Percentiles rank a stretch among this genome's conserved stretches.
Conservation (phyloP, 2,113 vertebrate genomes). For the Indri indri region DNA sequence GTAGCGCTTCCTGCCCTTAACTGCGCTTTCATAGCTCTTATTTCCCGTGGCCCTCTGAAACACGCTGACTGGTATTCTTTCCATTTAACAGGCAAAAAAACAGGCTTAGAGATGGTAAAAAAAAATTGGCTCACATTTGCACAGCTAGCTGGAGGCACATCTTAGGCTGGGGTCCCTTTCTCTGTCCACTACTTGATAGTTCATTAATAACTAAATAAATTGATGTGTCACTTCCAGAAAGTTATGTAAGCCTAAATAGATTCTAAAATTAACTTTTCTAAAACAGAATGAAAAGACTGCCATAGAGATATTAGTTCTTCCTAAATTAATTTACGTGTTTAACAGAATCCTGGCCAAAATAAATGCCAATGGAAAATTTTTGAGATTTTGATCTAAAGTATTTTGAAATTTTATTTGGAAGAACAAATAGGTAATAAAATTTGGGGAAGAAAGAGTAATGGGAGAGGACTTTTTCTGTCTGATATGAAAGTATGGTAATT, state of each 20-base stretch:
- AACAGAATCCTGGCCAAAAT: background rate
- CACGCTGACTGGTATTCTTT: background rate
- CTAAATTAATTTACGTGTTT: conserved; percentile 16
- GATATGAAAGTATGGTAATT: background rate
- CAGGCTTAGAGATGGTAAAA: background rate
- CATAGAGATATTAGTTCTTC: background rate
- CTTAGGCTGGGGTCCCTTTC: background rate
- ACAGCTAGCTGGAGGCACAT: background rate
- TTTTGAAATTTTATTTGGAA: conserved; percentile 24
- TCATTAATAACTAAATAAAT: background rate
- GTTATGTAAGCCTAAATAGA: background rate
- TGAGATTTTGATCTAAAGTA: conserved; percentile 32
- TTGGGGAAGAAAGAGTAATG: background rate
- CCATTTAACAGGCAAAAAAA: background rate
- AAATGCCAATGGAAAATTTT: background rate
- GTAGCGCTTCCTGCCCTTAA: background rate
- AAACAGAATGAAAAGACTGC: conserved; percentile 36
- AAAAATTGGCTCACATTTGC: background rate
- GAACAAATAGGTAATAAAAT: conserved; percentile 9
- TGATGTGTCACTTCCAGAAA: background rate
- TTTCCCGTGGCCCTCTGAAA: background rate
- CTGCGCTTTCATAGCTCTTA: background rate
- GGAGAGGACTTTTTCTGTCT: background rate
- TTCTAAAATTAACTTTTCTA: background rate
- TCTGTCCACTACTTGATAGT: background rate